Conservation (phyloP, 1,140 invertebrate species). For the Eriosoma lanigerum region DNA sequence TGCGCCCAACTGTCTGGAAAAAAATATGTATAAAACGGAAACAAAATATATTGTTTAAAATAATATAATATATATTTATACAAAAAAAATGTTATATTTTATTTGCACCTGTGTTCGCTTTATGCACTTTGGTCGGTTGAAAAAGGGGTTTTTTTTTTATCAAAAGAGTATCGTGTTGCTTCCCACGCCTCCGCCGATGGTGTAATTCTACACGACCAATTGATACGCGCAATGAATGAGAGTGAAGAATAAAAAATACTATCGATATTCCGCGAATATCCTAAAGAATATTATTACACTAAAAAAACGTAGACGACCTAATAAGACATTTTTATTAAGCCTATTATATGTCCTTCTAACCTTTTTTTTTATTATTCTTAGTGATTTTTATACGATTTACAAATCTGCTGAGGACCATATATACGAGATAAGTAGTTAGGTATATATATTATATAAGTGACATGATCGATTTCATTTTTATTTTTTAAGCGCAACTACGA, state of each 20-base stretch:
- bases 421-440: too few species aligned
- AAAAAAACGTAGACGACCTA: constrained; percentile 12
- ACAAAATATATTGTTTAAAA: constrained; percentile 50
- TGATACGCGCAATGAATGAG: constrained; percentile 41
- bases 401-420: neutral
- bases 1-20: constrained; percentile 51
- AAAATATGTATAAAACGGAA: constrained; percentile 32
- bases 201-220: constrained; percentile 51
- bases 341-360: constrained; percentile 45
- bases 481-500: neutral
- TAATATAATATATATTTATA: neutral
- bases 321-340: constrained; percentile 51
- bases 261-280: constrained; percentile 44
- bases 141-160: constrained; percentile 41
- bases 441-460: neutral
- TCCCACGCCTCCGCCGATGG: constrained; percentile 40
- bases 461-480: neutral
- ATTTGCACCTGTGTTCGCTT: constrained; percentile 51
- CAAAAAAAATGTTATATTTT: constrained; percentile 45
- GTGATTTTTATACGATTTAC: neutral
- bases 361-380: constrained; percentile 6
- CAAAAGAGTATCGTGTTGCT: constrained; percentile 48
- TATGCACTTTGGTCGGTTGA: constrained; percentile 26
- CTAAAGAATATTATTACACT: neutral
- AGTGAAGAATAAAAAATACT: neutral